phyloP scores from a whole-genome alignment of 2,113 vertebrate species.

The Plectropomus leopardus region DNA sequence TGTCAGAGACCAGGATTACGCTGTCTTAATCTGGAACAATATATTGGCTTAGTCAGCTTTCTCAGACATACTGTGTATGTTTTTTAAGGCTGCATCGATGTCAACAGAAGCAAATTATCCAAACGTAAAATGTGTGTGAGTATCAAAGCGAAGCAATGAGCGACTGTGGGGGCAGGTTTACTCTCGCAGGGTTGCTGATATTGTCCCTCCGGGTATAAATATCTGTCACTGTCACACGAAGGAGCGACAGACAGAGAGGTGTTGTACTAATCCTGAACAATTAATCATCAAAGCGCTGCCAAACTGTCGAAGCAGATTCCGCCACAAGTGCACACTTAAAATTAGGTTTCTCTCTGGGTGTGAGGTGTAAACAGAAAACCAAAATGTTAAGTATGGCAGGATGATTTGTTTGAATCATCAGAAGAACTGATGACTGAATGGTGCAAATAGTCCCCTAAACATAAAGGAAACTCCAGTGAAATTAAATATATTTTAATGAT shows the following conservation, averaged over 20 bases:
- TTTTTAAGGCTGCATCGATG: conserved; percentile 22
- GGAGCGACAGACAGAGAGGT: conserved; percentile 23
- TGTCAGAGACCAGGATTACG: conserved; percentile 76
- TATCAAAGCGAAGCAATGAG: conserved; percentile 22
- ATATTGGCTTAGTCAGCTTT: conserved; percentile 77
- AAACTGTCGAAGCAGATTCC: conserved; percentile 1
- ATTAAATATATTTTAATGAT: conserved; percentile 14
- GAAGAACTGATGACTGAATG: neutral
- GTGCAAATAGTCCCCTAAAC: neutral
- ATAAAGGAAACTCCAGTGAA: neutral
- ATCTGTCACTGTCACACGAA: conserved; percentile 20
- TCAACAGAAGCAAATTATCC: conserved; percentile 47
- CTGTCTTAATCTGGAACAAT: conserved; percentile 78
- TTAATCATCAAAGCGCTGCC: conserved; percentile 26
- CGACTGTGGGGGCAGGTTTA: conserved; percentile 23
- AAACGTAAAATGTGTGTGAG: conserved; percentile 15
- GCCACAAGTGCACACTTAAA: neutral
- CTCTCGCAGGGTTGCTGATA: conserved; percentile 14
- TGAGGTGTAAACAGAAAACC: neutral
- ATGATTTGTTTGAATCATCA: conserved; percentile 14
- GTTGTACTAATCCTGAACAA: conserved; percentile 46
- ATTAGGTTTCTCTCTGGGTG: neutral
- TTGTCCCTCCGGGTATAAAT: conserved; percentile 38
- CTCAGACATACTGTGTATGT: conserved; percentile 56
- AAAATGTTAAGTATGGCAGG: neutral